These are phyloP conservation scores for Zoanthus sociatus DNA, from an alignment of 92 coral and sea anemone species.

Conservation along the genomic window DNA sequence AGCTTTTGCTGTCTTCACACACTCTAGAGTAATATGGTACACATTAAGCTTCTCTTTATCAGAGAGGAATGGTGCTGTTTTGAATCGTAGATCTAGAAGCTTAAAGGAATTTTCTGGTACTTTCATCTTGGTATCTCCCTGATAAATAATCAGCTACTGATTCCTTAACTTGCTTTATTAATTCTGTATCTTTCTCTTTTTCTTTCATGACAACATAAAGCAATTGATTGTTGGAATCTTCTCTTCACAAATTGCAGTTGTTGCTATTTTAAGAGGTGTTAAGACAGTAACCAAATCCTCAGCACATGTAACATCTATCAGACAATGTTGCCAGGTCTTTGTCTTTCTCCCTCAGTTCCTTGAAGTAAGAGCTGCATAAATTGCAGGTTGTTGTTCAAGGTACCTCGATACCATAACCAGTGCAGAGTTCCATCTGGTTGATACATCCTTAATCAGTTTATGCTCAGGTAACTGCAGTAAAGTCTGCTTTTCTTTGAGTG, in stretches of 20 bases:
- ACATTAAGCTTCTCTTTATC: conserved; percentile 62
- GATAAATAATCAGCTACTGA: conserved; percentile 8
- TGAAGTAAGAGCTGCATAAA: conserved; percentile 59
- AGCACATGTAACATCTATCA: conserved; percentile 47
- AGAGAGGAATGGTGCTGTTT: conserved; percentile 60
- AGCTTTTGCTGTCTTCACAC: conserved; percentile 49
- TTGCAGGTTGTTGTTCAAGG: conserved; percentile 63
- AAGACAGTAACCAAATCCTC: conserved; percentile 50
- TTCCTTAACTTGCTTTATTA: conserved; percentile 57
- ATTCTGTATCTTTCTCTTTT: conserved; percentile 54
- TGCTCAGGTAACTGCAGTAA: conserved; percentile 61
- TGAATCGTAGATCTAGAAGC: conserved; percentile 66
- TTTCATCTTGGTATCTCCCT: conserved; percentile 51
- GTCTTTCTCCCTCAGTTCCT: conserved; percentile 55
- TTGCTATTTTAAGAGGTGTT: conserved; percentile 49
- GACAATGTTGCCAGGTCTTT: conserved; percentile 57
- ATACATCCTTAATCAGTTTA: conserved; percentile 55
- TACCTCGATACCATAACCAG: conserved; percentile 65
- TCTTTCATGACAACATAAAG: conserved; percentile 56
- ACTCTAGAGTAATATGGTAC: conserved; percentile 64
- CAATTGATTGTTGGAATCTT: conserved; percentile 54
- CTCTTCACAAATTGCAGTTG: conserved; percentile 61
- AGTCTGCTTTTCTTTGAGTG: conserved; percentile 66
- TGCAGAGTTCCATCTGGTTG: conserved; percentile 69
- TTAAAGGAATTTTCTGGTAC: conserved; percentile 52